Percentiles rank a stretch among this genome's conserved stretches.
Conservation (phyloP, 1,140 invertebrate genomes). For the Bombus ignitus region DNA sequence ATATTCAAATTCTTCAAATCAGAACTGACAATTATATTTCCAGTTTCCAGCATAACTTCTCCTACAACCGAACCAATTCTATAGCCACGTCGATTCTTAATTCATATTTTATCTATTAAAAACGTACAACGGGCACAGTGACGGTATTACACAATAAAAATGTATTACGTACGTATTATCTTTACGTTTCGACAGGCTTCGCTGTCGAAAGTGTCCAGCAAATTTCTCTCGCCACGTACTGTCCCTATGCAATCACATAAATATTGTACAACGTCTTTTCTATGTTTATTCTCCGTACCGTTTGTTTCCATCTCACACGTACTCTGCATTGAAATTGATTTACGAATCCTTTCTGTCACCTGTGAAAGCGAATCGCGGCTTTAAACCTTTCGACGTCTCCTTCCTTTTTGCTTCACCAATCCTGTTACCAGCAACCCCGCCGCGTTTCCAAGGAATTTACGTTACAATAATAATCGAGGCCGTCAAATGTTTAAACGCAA, state of each 20-base stretch:
- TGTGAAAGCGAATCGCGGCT: background rate
- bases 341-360: background rate
- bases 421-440: background rate
- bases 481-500: background rate
- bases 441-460: background rate
- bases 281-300: background rate
- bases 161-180: background rate
- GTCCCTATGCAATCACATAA: background rate
- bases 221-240: background rate
- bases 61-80: background rate
- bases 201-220: background rate
- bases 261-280: background rate
- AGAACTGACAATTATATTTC: background rate
- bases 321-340: conserved; percentile 8
- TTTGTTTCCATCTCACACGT: background rate
- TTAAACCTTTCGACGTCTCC: background rate
- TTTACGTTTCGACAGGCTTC: background rate
- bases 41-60: background rate
- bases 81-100: background rate
- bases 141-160: background rate
- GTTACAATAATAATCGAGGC: background rate
- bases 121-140: background rate
- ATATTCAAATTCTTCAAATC: background rate
- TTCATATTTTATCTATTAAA: background rate
- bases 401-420: background rate